Evolutionary conservation across 2,888 invertebrate genomes (phyloP), one percentile per base, ranked within the genome.

Genomic region (Ophion slaviceki): DNA sequence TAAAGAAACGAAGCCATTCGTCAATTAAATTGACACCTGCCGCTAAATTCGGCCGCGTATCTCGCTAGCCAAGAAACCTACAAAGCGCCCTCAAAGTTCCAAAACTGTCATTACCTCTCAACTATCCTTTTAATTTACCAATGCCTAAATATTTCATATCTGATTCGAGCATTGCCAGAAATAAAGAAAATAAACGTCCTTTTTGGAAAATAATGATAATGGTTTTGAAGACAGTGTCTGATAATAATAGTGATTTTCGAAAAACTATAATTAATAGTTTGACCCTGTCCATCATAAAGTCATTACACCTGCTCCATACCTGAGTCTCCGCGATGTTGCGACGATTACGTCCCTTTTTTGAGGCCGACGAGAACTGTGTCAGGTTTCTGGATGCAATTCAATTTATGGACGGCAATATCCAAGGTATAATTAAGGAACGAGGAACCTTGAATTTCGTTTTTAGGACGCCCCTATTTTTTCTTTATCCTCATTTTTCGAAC

Each of bases 21-120:
- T 62, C 71, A 66, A 82, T 85, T 75, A 47, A 75, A 70, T 71
- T 61, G 59, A 79, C 85, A 85, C 75, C 85, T 82, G 85, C 75
- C 59, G 24, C 40, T 32, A 11, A 64, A 61, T 71, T 59, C 59
- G 24, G 24, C 17, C 20, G 20, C 17, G 59, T 36, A 36, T 40
- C 8, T n/a, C 14, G 61, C 10, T 64, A 67, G 74, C 59, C 10
- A 24, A 20, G 45, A 32, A 24, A 67, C 32, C 53, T 28, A 20
- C 53, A 71, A 1, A 40, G 47, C 17, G 11, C 57, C 57, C 17
- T 40, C 40, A 5, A 40, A 7, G 5, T 40, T 40, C 40, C 14
- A n/a, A 20, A 71, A 67, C 2, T 28, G n/a, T 59, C 36, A 5
- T 40, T 40, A 36, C 5, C 28, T 75, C 36, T 5, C 28, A 53